phyloP scores from a whole-genome alignment of 2,797 vertebrate genomes.

The Hafferia zeledoni region DNA sequence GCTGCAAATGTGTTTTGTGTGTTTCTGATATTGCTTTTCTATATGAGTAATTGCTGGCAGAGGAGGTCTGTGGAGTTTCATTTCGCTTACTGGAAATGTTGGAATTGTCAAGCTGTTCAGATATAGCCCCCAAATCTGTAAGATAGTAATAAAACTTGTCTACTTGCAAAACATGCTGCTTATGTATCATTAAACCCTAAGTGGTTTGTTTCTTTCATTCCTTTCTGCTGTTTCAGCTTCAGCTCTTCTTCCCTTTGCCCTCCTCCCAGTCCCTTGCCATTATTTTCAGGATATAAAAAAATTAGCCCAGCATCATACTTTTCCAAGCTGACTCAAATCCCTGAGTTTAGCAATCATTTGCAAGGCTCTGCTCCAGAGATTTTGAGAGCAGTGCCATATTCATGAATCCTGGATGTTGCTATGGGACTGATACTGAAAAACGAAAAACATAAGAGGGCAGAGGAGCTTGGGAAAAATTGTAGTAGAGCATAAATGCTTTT shows the following conservation, averaged over 20 bases:
- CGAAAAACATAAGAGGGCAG: slow-evolving; percentile 53
- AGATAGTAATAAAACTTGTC: neutral
- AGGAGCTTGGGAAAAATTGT: slow-evolving; percentile 64
- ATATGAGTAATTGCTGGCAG: slow-evolving; percentile 26
- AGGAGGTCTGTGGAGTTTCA: neutral
- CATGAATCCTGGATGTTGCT: slow-evolving; percentile 47
- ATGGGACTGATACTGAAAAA: slow-evolving; percentile 53
- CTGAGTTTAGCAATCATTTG: neutral
- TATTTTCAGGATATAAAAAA: slow-evolving; percentile 11
- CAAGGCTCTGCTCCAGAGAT: slow-evolving; percentile 22
- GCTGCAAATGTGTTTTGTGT: slow-evolving; percentile 32
- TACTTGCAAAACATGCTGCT: neutral
- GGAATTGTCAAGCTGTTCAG: neutral
- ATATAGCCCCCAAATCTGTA: neutral
- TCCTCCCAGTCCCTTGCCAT: neutral
- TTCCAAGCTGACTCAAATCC: slow-evolving; percentile 22
- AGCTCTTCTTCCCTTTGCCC: neutral
- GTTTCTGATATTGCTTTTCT: slow-evolving; percentile 21
- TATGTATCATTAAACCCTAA: neutral
- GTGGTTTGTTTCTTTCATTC: neutral
- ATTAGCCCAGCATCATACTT: neutral
- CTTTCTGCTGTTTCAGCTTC: slow-evolving; percentile 6
- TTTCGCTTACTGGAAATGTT: slow-evolving; percentile 28
- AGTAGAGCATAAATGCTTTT: slow-evolving; percentile 17
- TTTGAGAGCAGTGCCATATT: slow-evolving; percentile 13